A percentile compares a stretch with the other conserved stretches of the same genome.
Evolutionary conservation across 2,797 vertebrate species (phyloP).

Genomic region (Phoxinus dragarum): DNA sequence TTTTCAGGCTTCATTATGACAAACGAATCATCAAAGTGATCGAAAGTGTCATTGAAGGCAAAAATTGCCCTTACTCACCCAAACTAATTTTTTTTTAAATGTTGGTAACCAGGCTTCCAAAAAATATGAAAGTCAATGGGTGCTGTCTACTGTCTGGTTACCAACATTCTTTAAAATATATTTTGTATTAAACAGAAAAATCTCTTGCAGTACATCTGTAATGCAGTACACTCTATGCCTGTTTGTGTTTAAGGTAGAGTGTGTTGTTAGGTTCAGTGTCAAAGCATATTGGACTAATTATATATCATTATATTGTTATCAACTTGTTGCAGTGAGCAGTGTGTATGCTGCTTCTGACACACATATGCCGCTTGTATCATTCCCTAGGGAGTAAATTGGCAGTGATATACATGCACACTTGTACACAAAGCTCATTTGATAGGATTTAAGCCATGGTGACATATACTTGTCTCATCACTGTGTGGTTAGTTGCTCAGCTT

Average conservation of each 20-base stretch:
- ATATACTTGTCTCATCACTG: conserved; percentile 33
- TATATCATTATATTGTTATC: conserved; percentile 43
- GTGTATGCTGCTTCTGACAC: neutral
- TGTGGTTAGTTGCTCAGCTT: conserved; percentile 18
- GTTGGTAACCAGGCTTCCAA: too few relatives aligned
- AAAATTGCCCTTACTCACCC: too few relatives aligned
- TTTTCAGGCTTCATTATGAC: neutral
- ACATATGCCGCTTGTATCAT: neutral
- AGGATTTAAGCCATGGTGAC: conserved; percentile 12
- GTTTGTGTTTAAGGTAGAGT: conserved; percentile 10
- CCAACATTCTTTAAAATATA: too few relatives aligned
- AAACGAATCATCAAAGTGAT: neutral
- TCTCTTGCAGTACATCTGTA: neutral
- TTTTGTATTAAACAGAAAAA: too few relatives aligned
- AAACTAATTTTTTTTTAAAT: too few relatives aligned
- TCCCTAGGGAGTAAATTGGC: conserved; percentile 26
- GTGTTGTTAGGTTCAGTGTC: conserved; percentile 22
- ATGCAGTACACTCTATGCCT: neutral
- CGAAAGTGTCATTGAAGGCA: too few relatives aligned
- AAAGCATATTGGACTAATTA: conserved; percentile 41
- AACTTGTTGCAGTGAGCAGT: conserved; percentile 18
- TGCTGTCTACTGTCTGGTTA: too few relatives aligned
- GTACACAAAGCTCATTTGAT: conserved; percentile 31
- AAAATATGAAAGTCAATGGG: too few relatives aligned
- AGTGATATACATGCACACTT: neutral